These are phyloP conservation scores for Drosophila mayri DNA, from an alignment of 1,140 invertebrate genomes.

Conservation along the genomic window DNA sequence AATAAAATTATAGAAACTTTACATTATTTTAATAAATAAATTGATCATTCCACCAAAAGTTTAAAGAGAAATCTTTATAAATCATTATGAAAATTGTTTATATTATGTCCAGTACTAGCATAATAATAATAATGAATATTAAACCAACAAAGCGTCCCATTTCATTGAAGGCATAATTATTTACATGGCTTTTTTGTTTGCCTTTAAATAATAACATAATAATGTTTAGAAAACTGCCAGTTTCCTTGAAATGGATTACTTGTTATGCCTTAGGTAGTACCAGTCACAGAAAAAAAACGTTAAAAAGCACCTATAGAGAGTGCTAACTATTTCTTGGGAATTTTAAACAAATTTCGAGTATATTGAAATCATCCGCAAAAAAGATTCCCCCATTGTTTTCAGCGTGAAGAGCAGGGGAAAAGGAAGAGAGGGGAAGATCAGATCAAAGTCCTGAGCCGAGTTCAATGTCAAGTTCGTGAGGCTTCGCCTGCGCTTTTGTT, in stretches of 20 bases:
- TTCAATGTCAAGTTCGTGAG: constrained; percentile 74
- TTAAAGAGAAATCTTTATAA: not conserved
- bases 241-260: not conserved
- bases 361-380: not conserved
- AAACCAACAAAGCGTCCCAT: not conserved
- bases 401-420: not conserved
- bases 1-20: not conserved
- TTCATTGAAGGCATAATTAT: not conserved
- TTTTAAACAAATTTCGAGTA: not conserved
- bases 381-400: not conserved
- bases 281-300: not conserved
- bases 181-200: not conserved
- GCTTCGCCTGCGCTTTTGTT: not conserved
- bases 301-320: not conserved
- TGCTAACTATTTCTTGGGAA: too few species aligned
- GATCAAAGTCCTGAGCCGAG: constrained; percentile 5
- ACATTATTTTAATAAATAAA: too few species aligned
- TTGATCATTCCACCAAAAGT: not conserved
- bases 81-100: not conserved
- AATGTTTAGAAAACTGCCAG: too few species aligned
- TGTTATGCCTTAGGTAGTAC: not conserved
- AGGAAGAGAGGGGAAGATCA: not conserved
- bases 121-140: not conserved
- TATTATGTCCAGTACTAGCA: too few species aligned
- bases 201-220: not conserved